Conservation (phyloP, 2,888 invertebrate genomes). For the Perithous albicinctus region DNA sequence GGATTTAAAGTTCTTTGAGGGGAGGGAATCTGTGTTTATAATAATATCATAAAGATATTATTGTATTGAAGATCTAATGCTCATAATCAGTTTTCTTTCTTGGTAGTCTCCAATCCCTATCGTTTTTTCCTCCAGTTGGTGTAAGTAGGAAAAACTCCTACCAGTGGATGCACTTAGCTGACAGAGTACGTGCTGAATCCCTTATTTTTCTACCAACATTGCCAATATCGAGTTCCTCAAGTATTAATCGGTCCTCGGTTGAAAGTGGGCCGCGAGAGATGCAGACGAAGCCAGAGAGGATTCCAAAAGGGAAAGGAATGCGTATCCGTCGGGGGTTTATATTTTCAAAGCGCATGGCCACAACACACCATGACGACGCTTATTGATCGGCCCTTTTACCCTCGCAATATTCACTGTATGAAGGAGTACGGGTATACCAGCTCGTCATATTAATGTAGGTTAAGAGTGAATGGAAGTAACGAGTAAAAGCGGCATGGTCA, state of each 20-base stretch:
- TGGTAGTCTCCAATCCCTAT: too few relatives aligned
- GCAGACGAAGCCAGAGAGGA: slow-evolving; percentile 48
- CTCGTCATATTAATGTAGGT: slow-evolving; percentile 75
- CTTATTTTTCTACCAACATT: neutral
- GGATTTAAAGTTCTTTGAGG: too few relatives aligned
- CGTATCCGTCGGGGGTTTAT: slow-evolving; percentile 48
- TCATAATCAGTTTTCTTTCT: too few relatives aligned
- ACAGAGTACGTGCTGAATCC: neutral
- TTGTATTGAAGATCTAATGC: too few relatives aligned
- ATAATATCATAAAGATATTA: too few relatives aligned
- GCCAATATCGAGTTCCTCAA: slow-evolving; percentile 61
- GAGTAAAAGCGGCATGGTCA: neutral
- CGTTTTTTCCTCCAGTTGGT: neutral
- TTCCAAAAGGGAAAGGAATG: slow-evolving; percentile 24
- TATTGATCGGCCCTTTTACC: slow-evolving; percentile 75
- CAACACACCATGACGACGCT: slow-evolving; percentile 62
- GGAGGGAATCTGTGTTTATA: too few relatives aligned
- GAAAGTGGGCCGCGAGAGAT: slow-evolving; percentile 46
- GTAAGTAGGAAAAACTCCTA: slow-evolving; percentile 28
- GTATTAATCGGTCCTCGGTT: slow-evolving; percentile 63
- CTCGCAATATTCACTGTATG: slow-evolving; percentile 30
- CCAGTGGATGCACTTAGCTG: slow-evolving; percentile 3
- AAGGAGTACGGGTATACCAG: slow-evolving; percentile 59
- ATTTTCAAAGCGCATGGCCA: slow-evolving; percentile 50
- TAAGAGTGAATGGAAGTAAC: slow-evolving; percentile 71